Evolutionary conservation across 2,797 vertebrate species (phyloP).

Genomic region (Borostomias antarcticus): DNA sequence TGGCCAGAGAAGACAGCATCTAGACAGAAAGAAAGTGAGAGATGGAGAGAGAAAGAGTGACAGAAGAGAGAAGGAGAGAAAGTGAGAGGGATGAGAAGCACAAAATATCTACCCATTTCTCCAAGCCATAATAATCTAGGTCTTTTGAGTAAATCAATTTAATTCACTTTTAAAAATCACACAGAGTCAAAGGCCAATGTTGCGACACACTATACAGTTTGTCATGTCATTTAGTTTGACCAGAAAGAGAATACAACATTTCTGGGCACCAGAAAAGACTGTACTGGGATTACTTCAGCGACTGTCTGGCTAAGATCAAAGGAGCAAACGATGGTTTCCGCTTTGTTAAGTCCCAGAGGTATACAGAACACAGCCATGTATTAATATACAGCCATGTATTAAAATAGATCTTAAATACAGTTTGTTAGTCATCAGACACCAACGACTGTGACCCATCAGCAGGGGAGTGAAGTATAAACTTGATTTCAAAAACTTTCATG

Average conservation of each 20-base stretch:
- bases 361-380: constrained; percentile 20
- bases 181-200: background rate
- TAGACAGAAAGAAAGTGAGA: constrained; percentile 45
- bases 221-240: constrained; percentile 81
- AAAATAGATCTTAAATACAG: no score
- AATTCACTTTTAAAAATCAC: no score
- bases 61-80: background rate
- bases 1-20: constrained; percentile 92
- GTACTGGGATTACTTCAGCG: constrained; percentile 94
- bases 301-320: constrained; percentile 89
- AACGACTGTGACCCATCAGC: background rate
- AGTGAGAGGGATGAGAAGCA: no score
- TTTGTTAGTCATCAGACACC: background rate
- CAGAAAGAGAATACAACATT: constrained; percentile 91
- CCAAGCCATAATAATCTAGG: no score
- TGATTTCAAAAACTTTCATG: no score
- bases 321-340: constrained; percentile 93
- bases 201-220: background rate
- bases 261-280: constrained; percentile 89
- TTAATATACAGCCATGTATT: no score
- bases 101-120: background rate
- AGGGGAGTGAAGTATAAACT: no score
- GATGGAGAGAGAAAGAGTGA: background rate
- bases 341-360: constrained; percentile 92
- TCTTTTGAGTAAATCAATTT: no score